These are phyloP conservation scores for Trachurus trachurus DNA, from an alignment of 2,797 vertebrate species.

Conservation along the genomic window DNA sequence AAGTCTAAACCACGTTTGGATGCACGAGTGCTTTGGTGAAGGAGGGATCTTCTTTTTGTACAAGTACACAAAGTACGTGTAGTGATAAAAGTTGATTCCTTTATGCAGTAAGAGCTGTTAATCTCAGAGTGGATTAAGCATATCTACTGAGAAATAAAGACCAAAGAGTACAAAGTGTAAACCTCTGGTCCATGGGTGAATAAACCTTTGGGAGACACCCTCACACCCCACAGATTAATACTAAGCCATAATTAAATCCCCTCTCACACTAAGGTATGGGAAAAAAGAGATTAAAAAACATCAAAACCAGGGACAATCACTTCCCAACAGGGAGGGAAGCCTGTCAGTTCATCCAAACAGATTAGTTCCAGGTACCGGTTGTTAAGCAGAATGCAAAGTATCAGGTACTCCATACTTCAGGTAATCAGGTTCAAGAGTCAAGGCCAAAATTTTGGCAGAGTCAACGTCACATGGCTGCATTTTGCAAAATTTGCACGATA, in stretches of 20 bases:
- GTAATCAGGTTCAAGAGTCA: slow-evolving; percentile 37
- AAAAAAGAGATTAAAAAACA: slow-evolving; percentile 72
- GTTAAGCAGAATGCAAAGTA: slow-evolving; percentile 25
- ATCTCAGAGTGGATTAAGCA: slow-evolving; percentile 69
- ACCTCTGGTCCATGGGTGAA: neutral
- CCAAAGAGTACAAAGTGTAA: slow-evolving; percentile 25
- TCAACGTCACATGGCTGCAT: neutral
- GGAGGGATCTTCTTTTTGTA: slow-evolving; percentile 20
- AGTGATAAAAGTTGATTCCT: slow-evolving; percentile 52
- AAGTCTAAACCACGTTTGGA: slow-evolving; percentile 37
- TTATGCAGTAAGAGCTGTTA: slow-evolving; percentile 46
- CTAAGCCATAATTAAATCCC: slow-evolving; percentile 56
- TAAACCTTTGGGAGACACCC: slow-evolving; percentile 34
- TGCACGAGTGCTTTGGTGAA: slow-evolving; percentile 20
- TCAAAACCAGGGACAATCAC: slow-evolving; percentile 59
- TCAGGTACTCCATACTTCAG: slow-evolving; percentile 23
- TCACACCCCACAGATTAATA: slow-evolving; percentile 68
- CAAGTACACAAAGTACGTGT: slow-evolving; percentile 38
- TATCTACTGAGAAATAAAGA: slow-evolving; percentile 58
- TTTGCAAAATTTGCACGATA: neutral
- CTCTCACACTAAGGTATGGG: slow-evolving; percentile 39
- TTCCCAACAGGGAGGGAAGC: slow-evolving; percentile 20
- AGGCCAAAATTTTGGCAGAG: neutral
- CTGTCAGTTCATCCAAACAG: slow-evolving; percentile 43
- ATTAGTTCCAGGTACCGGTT: slow-evolving; percentile 61